Conservation (phyloP, 2,888 invertebrate genomes). For the Nasonovia ribisnigri region DNA sequence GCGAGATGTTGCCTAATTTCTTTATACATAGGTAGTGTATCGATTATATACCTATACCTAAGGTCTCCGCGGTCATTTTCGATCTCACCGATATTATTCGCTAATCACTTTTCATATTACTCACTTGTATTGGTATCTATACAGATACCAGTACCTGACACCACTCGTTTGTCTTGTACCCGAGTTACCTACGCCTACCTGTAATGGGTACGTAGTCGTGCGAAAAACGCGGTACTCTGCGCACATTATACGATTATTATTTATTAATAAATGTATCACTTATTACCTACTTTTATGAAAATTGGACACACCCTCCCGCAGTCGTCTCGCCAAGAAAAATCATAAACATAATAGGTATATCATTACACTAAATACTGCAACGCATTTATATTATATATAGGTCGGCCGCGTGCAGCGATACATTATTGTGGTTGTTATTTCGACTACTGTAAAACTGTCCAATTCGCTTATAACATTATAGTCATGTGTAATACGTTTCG, state of each 20-base stretch:
- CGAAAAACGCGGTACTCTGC: not conserved
- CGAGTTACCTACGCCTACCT: not conserved
- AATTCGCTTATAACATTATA: not conserved
- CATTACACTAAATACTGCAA: not conserved
- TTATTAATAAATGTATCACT: no score
- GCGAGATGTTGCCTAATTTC: not conserved
- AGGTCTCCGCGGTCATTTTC: not conserved
- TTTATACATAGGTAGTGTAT: not conserved
- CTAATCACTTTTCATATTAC: not conserved
- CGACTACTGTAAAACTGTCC: not conserved
- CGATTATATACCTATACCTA: not conserved
- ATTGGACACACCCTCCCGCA: not conserved
- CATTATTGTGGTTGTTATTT: not conserved
- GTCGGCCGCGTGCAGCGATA: not conserved
- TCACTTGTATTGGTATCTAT: not conserved
- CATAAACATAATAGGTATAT: no score
- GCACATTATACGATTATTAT: no score
- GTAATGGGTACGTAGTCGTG: not conserved
- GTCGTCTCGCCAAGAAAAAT: not conserved
- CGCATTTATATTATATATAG: not conserved
- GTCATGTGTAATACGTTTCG: not conserved
- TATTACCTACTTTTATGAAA: not conserved
- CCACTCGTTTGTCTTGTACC: not conserved
- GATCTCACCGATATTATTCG: not conserved
- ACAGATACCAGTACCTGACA: not conserved